Percentiles rank a stretch among this genome's conserved stretches.
phyloP scores from a whole-genome alignment of 2,888 invertebrate species.

The Eristalis arbustorum region DNA sequence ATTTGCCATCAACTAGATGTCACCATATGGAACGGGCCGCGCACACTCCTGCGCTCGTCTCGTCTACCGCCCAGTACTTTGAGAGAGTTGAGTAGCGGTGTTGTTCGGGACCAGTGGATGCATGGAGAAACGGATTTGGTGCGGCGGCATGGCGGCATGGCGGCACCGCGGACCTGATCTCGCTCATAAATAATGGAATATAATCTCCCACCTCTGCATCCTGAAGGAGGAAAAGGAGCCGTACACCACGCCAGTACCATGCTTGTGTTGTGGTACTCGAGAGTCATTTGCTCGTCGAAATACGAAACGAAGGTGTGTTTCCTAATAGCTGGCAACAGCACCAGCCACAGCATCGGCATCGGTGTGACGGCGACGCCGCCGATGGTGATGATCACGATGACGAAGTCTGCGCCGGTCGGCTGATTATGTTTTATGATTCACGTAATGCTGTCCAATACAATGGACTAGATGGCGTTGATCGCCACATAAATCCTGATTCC shows the following conservation, averaged over 20 bases:
- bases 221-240: slow-evolving; percentile 24
- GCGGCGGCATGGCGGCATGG: slow-evolving; percentile 6
- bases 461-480: slow-evolving; percentile 67
- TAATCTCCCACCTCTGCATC: slow-evolving; percentile 62
- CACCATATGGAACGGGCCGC: slow-evolving; percentile 56
- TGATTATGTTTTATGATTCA: slow-evolving; percentile 70
- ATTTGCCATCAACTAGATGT: slow-evolving; percentile 69
- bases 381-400: slow-evolving; percentile 47
- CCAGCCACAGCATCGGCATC: not conserved
- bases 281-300: slow-evolving; percentile 56
- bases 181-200: slow-evolving; percentile 70
- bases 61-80: slow-evolving; percentile 33
- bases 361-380: slow-evolving; percentile 4
- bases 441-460: slow-evolving; percentile 68
- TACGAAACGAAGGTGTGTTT: slow-evolving; percentile 64
- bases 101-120: slow-evolving; percentile 24
- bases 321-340: slow-evolving; percentile 40
- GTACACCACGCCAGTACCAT: not conserved
- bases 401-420: slow-evolving; percentile 51
- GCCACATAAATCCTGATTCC: slow-evolving; percentile 66
- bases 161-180: slow-evolving; percentile 45
- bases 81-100: slow-evolving; percentile 25
- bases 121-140: slow-evolving; percentile 45
- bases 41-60: slow-evolving; percentile 3
- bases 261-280: slow-evolving; percentile 1